Conservation (phyloP, 2,113 vertebrate genomes). For the Nicator chloris region DNA sequence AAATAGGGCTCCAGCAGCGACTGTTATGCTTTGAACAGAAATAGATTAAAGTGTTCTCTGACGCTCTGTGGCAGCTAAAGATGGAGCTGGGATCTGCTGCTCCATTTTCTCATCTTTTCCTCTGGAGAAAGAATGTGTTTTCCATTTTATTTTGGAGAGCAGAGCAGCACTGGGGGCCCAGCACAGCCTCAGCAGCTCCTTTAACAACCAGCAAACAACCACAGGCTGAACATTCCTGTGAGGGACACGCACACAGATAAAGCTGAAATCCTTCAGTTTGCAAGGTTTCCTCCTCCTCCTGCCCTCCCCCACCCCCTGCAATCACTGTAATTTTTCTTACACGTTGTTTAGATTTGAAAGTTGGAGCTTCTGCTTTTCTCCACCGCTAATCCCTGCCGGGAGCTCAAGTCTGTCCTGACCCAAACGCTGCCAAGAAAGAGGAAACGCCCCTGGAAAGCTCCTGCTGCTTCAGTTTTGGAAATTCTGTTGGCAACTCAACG, state of each 20-base stretch:
- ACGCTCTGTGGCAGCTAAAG: not conserved
- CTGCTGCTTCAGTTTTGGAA: not conserved
- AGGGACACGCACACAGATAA: not conserved
- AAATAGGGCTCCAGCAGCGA: not conserved
- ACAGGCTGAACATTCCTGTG: not conserved
- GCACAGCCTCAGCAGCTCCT: not conserved
- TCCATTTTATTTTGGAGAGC: conserved; percentile 3
- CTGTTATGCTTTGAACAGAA: conserved; percentile 14
- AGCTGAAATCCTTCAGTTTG: not conserved
- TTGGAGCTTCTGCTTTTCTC: conserved; percentile 40
- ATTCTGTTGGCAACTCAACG: fast-evolving
- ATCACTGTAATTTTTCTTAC: not conserved
- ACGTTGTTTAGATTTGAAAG: not conserved
- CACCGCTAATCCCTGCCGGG: not conserved
- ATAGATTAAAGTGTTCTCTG: not conserved
- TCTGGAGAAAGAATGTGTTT: not conserved
- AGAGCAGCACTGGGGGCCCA: not conserved
- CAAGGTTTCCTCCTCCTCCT: not conserved
- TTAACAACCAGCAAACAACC: not conserved
- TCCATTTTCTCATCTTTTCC: not conserved
- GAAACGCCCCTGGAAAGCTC: not conserved
- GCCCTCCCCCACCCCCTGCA: too few species aligned
- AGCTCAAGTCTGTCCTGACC: not conserved
- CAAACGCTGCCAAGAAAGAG: not conserved
- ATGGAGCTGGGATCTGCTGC: not conserved